Conservation (phyloP, 1,140 invertebrate species). For the Hyles vespertilio region DNA sequence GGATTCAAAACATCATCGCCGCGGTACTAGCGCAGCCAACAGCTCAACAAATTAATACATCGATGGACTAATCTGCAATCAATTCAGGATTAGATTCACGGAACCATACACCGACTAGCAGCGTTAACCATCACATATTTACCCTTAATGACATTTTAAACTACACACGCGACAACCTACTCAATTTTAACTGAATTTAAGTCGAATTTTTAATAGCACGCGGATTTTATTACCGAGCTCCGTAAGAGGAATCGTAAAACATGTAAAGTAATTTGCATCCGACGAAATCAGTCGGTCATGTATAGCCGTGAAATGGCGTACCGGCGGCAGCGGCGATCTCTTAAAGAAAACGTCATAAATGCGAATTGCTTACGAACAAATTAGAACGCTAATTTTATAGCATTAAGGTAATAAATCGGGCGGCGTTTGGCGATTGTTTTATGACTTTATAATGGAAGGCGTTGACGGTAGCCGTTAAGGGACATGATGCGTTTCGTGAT, state of each 20-base stretch:
- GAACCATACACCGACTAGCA: neutral
- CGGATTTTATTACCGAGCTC: constrained; percentile 1
- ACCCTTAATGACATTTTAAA: neutral
- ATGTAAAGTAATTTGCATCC: constrained; percentile 58
- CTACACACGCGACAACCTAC: neutral
- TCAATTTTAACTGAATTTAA: neutral
- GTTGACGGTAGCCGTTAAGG: constrained; percentile 56
- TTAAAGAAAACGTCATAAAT: constrained; percentile 52
- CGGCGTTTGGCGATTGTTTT: constrained; percentile 45
- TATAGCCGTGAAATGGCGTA: constrained; percentile 60
- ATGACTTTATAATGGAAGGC: constrained; percentile 49
- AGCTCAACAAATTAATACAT: too few species aligned
- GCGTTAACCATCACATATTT: too few species aligned
- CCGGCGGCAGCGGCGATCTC: constrained; percentile 26
- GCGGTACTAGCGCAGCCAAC: neutral
- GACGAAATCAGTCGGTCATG: constrained; percentile 27
- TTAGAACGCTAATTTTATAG: constrained; percentile 68
- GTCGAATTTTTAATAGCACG: neutral
- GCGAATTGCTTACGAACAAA: constrained; percentile 54
- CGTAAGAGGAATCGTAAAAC: constrained; percentile 40
- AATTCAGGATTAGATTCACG: constrained; percentile 4
- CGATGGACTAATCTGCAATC: neutral
- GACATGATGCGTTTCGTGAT: neutral
- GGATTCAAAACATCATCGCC: neutral
- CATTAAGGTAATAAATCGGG: constrained; percentile 60